Evolutionary conservation across 2,113 vertebrate genomes (phyloP), one percentile per base, ranked within the genome.

Genomic region (Cebus imitator): DNA sequence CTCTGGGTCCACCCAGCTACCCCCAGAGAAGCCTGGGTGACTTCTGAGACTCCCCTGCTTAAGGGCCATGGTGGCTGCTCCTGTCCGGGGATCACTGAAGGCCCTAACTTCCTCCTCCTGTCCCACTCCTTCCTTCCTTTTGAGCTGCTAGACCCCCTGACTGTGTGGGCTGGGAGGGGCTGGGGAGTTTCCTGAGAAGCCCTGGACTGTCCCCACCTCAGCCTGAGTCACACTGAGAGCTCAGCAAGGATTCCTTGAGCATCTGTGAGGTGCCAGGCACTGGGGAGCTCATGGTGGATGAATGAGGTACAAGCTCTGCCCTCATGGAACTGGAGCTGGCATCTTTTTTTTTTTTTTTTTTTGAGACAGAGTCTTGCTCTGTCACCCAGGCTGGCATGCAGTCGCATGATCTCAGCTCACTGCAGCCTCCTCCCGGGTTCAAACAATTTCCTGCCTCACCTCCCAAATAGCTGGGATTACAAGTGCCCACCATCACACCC

Each of bases 151-250:
- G 76, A 55, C 20, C 27, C 50, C 92, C 80, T 20, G 48, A 72
- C 84, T 79, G 21, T 25, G 27, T 85, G 86, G 93, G 81, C 81
- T 16, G 10, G 57, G 64, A 76, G 87, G 17, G 30, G 50, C 48
- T 57, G 57, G 90, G 93, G 66, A 80, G 76, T 35, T 90, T 97
- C 91, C 94, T 57, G 7, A 83, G 87, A 97, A 82, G 72, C 83
- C 40, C 30, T 21, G 80, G 96, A 86, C 73, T 75, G 52, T 90
- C 87, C 79, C 91, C 82, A 48, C 82, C 45, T 76, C 5, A 1
- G 89, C 94, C 91, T 61, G 92, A 97, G 95, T 96, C 96, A 97
- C 45, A 4, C 21, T 23, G 80, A 88, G 86, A 78, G 57, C 12
- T 61, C 72, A 58, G n/a, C 6, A 13, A 17, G 70, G 52, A 16